Base-by-base conservation (phyloP, 2,113 vertebrate genomes). In the Xyliphius kryptos region DNA sequence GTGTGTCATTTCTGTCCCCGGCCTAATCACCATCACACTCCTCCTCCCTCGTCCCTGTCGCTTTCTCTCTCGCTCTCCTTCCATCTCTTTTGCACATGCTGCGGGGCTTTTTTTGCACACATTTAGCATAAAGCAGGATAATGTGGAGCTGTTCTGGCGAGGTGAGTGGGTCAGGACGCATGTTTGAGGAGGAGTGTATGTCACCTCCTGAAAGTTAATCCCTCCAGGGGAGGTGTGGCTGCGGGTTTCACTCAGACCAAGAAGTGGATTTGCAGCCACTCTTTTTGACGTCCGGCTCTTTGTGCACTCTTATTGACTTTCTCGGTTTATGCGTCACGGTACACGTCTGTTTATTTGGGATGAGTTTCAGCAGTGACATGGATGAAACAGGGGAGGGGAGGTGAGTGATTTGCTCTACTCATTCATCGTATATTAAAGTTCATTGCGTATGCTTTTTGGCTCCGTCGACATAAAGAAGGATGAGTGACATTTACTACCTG, bases 201-300 rank as follows among this genome's bases (percentile, higher is more conserved):
- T 63, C 68, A 76, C 62, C 74, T 76, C 75, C 77, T 73, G 74
- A 15, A 79, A 83, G 80, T 86, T 83, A 83, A 86, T 86, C 83
- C 79, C 77, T 79, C 74, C 79, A 79, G 80, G 83, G 80, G 85
- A 83, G 81, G 83, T 79, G 85, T 82, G 82, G 79, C 71, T 80
- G 60, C 69, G 48, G 77, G 59, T 51, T 47, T 67, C 48, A 52
- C 26, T 44, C 26, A 13, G 49, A 64, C 9, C 12, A 17, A 52
- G 12, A 20, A 38, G 48, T 48, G 62, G 41, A 69, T 52, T 47
- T 63, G 47, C 65, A 40, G 59, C 2, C 71, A 61, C 14, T 59
- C 37, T 8, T 38, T 68, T 59, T 51, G 26, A 48, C 74, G 72
- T 64, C 69, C 61, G 66, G 66, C 70, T 49, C 60, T 73, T 58